Conservation (phyloP, 1,140 invertebrate genomes). For the Rhopalosiphum padi region DNA sequence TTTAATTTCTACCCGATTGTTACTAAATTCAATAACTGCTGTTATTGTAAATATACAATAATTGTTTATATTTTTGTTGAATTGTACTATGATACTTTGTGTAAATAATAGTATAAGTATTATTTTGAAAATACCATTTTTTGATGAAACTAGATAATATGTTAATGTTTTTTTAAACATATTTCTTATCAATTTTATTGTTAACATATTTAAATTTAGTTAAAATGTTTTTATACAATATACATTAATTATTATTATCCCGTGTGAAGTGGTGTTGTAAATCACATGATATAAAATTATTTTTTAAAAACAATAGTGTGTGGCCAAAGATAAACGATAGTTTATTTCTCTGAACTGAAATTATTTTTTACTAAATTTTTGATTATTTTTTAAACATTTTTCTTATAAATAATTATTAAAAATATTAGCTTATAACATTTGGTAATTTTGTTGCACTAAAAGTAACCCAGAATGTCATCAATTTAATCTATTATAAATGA, state of each 20-base stretch:
- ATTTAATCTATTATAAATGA: no score
- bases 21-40: neutral
- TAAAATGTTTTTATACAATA: conserved; percentile 21
- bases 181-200: conserved; percentile 26
- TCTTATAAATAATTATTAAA: no score
- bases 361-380: no score
- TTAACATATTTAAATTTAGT: conserved; percentile 23
- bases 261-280: conserved; percentile 8
- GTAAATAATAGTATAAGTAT: neutral
- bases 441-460: no score
- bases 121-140: neutral
- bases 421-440: no score
- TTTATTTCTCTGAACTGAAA: no score
- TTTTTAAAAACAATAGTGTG: neutral
- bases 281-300: neutral
- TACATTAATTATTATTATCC: neutral
- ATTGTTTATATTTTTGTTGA: neutral
- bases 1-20: neutral
- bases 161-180: conserved; percentile 11
- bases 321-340: neutral
- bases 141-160: neutral
- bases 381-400: no score
- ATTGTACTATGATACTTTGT: neutral
- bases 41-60: neutral
- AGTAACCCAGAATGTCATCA: no score